Base-by-base conservation (phyloP, 2,797 vertebrate species). In the Sarcoramphus papa region DNA sequence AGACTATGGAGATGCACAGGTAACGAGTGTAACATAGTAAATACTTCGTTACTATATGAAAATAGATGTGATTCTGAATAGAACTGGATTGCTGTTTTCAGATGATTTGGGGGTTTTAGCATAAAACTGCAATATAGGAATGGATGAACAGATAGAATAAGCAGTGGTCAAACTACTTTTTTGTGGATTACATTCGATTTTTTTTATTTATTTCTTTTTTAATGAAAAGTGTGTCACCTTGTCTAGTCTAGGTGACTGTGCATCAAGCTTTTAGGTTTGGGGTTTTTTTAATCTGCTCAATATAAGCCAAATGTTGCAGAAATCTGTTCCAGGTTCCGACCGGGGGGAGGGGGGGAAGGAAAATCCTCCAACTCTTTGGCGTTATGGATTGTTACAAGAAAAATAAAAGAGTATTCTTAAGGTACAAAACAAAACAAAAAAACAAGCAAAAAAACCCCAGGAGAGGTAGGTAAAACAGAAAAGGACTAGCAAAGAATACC, bases 391-490 rank as follows among this genome's bases (percentile, higher is more conserved):
- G 5, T 64, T 50, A 56, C 9, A 85, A 65, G 24, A 65, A 70
- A 68, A 82, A 62, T 9, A 1, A 67, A 62, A 70, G 17, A 63
- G 4, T 16, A 69, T 40, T 62, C 24, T n/a, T 48, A 53, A 50
- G 19, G 3, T 51, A 24, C 20, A 17, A 51, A 65, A 37, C 23
- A 47, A 63, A 63, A 13, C 5, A 31, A 33, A 6, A 28, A 45
- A 27, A 9, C 6, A 67, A 53, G 6, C 0, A 14, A 9, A 69
- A 33, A 17, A 54, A 10, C 2, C 7, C 4, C 17, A n/a, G 14
- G 14, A 25, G 11, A 50, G 6, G 3, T 14, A 70, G 23, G 7
- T 50, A 64, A 81, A 65, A 25, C 13, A 69, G 27, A 79, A 45
- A 81, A 60, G 13, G 43, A 64, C 50, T 41, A 69, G 7, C 5